Percentiles rank a stretch among this genome's conserved stretches.
These are phyloP conservation scores for Microcebus lehilahytsara DNA, from an alignment of 2,113 vertebrate species.

Conservation along the genomic window DNA sequence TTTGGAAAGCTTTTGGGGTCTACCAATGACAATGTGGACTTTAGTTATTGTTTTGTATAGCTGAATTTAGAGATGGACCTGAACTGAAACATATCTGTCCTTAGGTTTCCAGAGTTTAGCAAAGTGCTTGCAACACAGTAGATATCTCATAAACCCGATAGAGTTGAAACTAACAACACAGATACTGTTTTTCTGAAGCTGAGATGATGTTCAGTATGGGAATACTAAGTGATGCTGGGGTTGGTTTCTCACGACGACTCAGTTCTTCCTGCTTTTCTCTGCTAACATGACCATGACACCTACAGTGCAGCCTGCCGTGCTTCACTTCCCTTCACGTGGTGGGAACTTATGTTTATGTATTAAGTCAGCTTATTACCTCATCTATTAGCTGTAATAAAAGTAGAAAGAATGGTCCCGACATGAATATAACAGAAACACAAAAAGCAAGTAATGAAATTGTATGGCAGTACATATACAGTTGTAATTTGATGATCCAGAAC, in stretches of 20 bases:
- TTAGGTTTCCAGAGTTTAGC: neutral
- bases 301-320: too few species aligned
- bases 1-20: neutral
- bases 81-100: neutral
- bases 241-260: neutral
- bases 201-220: too few species aligned
- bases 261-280: neutral
- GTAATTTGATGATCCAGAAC: neutral
- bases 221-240: neutral
- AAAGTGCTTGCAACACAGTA: neutral
- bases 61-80: neutral
- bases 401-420: neutral
- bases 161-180: neutral
- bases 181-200: neutral
- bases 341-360: neutral
- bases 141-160: neutral
- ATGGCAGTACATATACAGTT: too few species aligned
- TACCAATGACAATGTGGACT: accelerated
- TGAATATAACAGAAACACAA: neutral
- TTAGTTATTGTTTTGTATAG: neutral
- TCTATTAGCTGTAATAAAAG: neutral
- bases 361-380: neutral
- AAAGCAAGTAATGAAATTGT: too few species aligned
- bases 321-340: neutral
- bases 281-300: neutral